A percentile compares a stretch with the other conserved stretches of the same genome.
These are phyloP conservation scores for Garra rufa DNA, from an alignment of 2,113 vertebrate genomes.

Conservation along the genomic window DNA sequence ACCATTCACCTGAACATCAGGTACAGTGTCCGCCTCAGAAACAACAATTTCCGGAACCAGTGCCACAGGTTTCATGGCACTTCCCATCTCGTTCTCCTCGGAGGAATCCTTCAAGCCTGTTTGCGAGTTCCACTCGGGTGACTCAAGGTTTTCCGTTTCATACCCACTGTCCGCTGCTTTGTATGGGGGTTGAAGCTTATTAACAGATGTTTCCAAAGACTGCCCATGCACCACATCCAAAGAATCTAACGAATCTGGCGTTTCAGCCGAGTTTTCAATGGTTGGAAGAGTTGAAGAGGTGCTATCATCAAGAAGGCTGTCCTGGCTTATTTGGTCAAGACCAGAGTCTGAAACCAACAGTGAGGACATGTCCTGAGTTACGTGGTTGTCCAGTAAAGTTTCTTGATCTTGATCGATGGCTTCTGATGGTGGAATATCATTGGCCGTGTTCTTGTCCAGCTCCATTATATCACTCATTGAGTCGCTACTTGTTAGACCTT, in stretches of 20 bases:
- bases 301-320: slow-evolving; percentile 89
- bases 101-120: slow-evolving; percentile 67
- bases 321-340: slow-evolving; percentile 88
- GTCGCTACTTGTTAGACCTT: slow-evolving; percentile 71
- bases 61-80: slow-evolving; percentile 37
- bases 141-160: slow-evolving; percentile 96
- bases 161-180: slow-evolving; percentile 96
- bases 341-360: slow-evolving; percentile 75
- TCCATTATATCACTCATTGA: slow-evolving; percentile 73
- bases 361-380: slow-evolving; percentile 58
- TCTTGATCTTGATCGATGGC: slow-evolving; percentile 79
- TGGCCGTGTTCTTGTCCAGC: slow-evolving; percentile 51
- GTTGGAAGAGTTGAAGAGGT: slow-evolving; percentile 76
- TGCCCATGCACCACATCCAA: slow-evolving; percentile 77
- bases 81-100: slow-evolving; percentile 61
- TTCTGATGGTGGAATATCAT: slow-evolving; percentile 58
- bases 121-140: slow-evolving; percentile 95
- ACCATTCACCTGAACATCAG: slow-evolving; percentile 58
- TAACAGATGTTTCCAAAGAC: slow-evolving; percentile 67
- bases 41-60: slow-evolving; percentile 83
- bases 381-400: slow-evolving; percentile 73
- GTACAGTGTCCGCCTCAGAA: slow-evolving; percentile 77
- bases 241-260: slow-evolving; percentile 91
- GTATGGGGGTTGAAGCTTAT: slow-evolving; percentile 87
- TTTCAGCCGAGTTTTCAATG: slow-evolving; percentile 80